A percentile compares a stretch with the other conserved stretches of the same genome.
Conservation (phyloP, 2,797 vertebrate species). For the Vespertilio murinus region DNA sequence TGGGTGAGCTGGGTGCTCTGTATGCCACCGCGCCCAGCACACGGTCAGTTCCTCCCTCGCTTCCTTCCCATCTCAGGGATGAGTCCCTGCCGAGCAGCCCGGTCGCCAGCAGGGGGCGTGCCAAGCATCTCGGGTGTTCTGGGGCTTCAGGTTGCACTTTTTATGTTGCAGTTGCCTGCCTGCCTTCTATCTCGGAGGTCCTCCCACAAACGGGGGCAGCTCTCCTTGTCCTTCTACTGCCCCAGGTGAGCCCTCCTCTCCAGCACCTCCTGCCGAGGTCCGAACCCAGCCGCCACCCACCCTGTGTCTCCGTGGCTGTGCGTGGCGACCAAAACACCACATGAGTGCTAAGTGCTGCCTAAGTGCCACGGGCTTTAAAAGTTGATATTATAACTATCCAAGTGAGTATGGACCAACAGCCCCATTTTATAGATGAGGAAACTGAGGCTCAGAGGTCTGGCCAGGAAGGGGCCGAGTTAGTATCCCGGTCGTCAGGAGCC, state of each 20-base stretch:
- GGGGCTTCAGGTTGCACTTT: accelerated
- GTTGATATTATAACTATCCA: no score
- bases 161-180: accelerated
- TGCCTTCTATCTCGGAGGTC: background rate
- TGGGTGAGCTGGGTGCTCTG: background rate
- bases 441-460: background rate
- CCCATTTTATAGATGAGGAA: background rate
- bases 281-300: no score
- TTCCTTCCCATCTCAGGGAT: accelerated
- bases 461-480: background rate
- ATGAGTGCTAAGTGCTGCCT: accelerated
- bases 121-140: background rate
- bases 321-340: accelerated
- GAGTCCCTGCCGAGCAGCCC: background rate
- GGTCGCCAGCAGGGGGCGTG: constrained; percentile 60
- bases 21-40: accelerated
- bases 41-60: accelerated
- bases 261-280: background rate
- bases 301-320: accelerated
- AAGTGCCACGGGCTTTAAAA: background rate
- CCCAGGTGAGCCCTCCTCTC: background rate
- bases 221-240: background rate
- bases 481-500: background rate
- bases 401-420: background rate
- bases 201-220: background rate